Conservation (phyloP, 2,797 vertebrate species). For the Peromyscus nudipes region DNA sequence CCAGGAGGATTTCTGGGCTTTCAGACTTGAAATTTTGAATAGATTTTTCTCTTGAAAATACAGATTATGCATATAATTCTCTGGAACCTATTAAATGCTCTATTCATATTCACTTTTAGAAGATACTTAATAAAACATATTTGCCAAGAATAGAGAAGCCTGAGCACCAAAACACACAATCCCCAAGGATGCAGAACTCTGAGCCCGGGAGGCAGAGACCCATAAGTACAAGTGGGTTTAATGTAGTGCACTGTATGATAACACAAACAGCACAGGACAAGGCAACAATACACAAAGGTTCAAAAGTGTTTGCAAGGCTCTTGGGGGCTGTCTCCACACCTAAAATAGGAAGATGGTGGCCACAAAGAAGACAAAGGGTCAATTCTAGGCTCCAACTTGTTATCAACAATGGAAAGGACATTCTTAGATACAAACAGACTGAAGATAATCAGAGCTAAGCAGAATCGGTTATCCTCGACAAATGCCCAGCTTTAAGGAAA, state of each 20-base stretch:
- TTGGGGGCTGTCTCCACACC: not conserved
- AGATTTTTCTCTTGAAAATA: conserved; percentile 57
- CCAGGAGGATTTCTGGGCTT: conserved; percentile 32
- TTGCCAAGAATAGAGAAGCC: not conserved
- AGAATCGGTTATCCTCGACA: not conserved
- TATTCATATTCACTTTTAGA: conserved; percentile 1
- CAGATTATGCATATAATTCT: not conserved
- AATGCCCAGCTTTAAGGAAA: not conserved
- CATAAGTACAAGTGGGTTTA: not conserved
- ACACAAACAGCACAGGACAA: not conserved
- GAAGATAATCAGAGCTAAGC: not conserved
- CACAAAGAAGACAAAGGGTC: not conserved
- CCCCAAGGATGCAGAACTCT: not conserved
- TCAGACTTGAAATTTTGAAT: conserved; percentile 58
- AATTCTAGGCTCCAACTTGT: not conserved
- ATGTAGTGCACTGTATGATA: not conserved
- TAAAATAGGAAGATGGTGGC: not conserved
- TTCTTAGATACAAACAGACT: not conserved
- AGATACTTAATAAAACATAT: not conserved
- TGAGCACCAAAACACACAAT: not conserved
- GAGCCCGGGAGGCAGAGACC: not conserved
- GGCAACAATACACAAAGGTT: not conserved
- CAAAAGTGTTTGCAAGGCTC: not conserved
- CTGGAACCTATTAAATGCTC: conserved; percentile 26
- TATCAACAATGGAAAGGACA: too few relatives aligned